These are phyloP conservation scores for Verasper variegatus DNA, from an alignment of 2,113 vertebrate genomes.

Conservation along the genomic window DNA sequence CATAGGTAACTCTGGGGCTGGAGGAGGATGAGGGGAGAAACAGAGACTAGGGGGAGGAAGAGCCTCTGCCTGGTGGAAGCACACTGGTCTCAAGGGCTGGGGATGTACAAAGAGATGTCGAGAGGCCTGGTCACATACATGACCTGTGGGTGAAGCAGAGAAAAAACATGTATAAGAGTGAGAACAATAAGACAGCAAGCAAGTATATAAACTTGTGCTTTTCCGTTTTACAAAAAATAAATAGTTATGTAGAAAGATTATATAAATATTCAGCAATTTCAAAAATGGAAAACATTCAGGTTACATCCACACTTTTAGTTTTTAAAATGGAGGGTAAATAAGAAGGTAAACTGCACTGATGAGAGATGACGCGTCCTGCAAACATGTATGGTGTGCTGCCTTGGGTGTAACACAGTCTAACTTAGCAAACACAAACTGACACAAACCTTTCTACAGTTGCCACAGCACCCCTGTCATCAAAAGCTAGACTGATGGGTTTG, in stretches of 20 bases:
- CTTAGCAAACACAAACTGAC: conserved; percentile 1
- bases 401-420: background rate
- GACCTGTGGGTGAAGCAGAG: conserved; percentile 82
- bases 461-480: background rate
- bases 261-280: too few relatives aligned
- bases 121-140: conserved; percentile 78
- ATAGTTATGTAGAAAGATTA: too few relatives aligned
- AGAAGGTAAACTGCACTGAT: too few relatives aligned
- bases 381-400: background rate
- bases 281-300: background rate
- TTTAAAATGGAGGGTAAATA: background rate
- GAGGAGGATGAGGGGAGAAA: conserved; percentile 58
- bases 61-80: conserved; percentile 63
- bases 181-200: conserved; percentile 50
- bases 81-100: conserved; percentile 49
- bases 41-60: conserved; percentile 57
- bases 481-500: background rate
- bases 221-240: background rate
- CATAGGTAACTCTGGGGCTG: conserved; percentile 91
- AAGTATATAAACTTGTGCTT: background rate
- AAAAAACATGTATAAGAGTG: conserved; percentile 68
- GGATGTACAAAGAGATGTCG: conserved; percentile 65
- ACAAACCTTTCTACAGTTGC: background rate
- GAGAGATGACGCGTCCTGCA: background rate
- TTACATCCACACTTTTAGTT: background rate